Evolutionary conservation across 2,797 vertebrate genomes (phyloP), one percentile per base, ranked within the genome.

Genomic region (Leptodactylus fallax): DNA sequence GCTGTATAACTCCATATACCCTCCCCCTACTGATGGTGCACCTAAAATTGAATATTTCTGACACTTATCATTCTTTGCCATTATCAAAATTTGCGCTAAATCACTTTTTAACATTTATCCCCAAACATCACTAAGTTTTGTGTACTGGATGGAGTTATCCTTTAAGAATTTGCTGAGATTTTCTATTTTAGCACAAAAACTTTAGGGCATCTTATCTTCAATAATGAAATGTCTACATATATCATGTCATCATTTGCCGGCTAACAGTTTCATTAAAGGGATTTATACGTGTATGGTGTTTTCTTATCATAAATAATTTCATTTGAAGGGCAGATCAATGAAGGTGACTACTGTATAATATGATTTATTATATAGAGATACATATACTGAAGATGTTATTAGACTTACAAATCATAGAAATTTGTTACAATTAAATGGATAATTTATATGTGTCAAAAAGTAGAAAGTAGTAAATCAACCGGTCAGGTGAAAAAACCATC

Each of bases 261-360:
- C 16, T 36, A 83, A 85, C 55, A 74, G 53, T 63, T 76, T 78
- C 72, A 76, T 77, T 85, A 85, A 61, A 25, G 36, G 25, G 10
- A 85, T 85, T 85, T 85, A 77, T 61, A 77, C 13, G 72, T 63
- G 72, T 1, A 49, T 27, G 58, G 55, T 85, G 83, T 76, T 77
- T 76, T 61, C 56, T 76, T 78, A 85, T 85, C 55, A 77, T 76
- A 76, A 77, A 77, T 63, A 77, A 51, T 77, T 85, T 76, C 7
- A 60, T 85, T 63, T 77, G 71, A 85, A 85, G 72, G 56, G 72
- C 83, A 85, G 72, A 85, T 85, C 71, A 85, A 85, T 85, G 71
- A 85, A 85, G 72, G 71, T 76, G 83, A 85, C 71, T 85, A 85
- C 83, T 77, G 71, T 77, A 85, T 72, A 76, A 85, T 74, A n/a